Evolutionary conservation across 2,797 vertebrate species (phyloP), one percentile per base, ranked within the genome.

Genomic region (Sebastes reedi): DNA sequence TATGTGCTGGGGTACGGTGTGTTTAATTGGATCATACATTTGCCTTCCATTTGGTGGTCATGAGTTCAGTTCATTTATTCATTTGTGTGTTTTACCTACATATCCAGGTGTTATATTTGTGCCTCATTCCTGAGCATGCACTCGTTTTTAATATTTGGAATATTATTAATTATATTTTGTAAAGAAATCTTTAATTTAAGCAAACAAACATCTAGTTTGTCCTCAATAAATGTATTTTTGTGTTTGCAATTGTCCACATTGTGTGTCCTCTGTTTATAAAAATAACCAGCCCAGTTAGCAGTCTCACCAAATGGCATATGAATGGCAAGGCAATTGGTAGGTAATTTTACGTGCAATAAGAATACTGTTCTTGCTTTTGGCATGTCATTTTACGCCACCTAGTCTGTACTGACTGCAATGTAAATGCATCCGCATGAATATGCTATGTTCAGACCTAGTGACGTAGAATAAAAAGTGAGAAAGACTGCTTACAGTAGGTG

Each of bases 11-110:
- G 10, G 14, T 54, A 39, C 39, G 4, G 50, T 46, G 27, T 56
- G 50, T 80, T 72, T 58, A 36, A 58, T 67, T 74, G 36, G 42
- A 59, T 75, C 30, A 52, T 75, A 22, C 7, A 30, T 80, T 67
- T 22, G 10, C 22, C 25, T 62, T 69, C 12, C 30, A 24, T 14
- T 54, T 30, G 4, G 13, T 36, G 59, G 30, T 52, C 13, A 18
- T 11, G n/a, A 59, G 39, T 54, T 9, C 9, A 55, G 18, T 59
- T 27, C 34, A 8, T 69, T 50, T 68, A 8, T 25, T 71, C 5
- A 68, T n/a, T 59, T 60, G 30, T 71, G 58, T 71, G 30, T 61
- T 75, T 64, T 64, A 32, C 27, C 8, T 39, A 3, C 6, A 55
- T 27, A 36, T 34, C 7, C 22, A 1, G 1, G 0, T 1, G 2